phyloP scores from a whole-genome alignment of 2,888 invertebrate species.

The Leucozona laternaria region DNA sequence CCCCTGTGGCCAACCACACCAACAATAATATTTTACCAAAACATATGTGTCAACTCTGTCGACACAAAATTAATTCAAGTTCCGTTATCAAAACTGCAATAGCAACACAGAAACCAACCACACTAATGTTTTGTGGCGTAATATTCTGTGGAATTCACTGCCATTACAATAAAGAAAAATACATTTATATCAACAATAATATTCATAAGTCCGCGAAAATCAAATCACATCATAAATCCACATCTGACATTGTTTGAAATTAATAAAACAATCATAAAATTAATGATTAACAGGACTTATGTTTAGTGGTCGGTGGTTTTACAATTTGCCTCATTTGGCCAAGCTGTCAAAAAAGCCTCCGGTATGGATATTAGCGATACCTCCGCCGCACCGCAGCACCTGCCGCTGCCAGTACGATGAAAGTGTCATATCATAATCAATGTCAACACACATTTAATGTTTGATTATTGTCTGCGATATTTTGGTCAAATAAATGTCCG shows the following conservation, averaged over 20 bases:
- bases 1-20: background rate
- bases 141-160: background rate
- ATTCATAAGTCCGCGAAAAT: slow-evolving; percentile 21
- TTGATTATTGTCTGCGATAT: slow-evolving; percentile 69
- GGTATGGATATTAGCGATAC: slow-evolving; percentile 16
- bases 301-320: slow-evolving; percentile 54
- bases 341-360: background rate
- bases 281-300: slow-evolving; percentile 52
- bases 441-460: slow-evolving; percentile 67
- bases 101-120: slow-evolving; percentile 12
- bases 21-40: slow-evolving; percentile 29
- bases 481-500: slow-evolving; percentile 73
- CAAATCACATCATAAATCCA: slow-evolving; percentile 47
- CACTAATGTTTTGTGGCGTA: slow-evolving; percentile 14
- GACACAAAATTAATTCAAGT: slow-evolving; percentile 13
- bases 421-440: slow-evolving; percentile 52
- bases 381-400: background rate
- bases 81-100: slow-evolving; percentile 3
- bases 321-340: slow-evolving; percentile 42
- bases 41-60: slow-evolving; percentile 23
- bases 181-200: background rate
- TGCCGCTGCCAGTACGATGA: background rate
- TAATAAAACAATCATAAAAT: slow-evolving; percentile 65
- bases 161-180: background rate
- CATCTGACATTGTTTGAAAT: slow-evolving; percentile 65